A percentile compares a stretch with the other conserved stretches of the same genome.
Conservation (phyloP, 2,113 vertebrate genomes). For the Vulpes lagopus region DNA sequence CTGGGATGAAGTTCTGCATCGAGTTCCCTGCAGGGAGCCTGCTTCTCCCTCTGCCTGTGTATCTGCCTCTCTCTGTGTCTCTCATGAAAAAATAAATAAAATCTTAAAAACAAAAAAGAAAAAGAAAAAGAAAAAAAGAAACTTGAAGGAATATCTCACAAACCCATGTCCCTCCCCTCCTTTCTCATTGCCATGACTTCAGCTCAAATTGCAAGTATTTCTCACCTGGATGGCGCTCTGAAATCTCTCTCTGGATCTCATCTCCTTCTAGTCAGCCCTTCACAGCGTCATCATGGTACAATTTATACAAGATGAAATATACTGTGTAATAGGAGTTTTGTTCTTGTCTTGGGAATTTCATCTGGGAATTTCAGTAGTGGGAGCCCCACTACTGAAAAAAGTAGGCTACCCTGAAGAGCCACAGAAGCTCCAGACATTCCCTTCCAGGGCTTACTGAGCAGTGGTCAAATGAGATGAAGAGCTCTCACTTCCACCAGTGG, state of each 20-base stretch:
- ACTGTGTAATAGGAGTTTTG: background rate
- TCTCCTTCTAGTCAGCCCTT: background rate
- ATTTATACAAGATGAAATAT: background rate
- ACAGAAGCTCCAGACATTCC: background rate
- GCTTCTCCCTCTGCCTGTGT: too few species aligned
- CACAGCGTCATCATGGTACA: background rate
- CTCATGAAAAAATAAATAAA: too few species aligned
- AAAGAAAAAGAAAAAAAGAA: background rate
- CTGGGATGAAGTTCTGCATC: too few species aligned
- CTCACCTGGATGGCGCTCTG: background rate
- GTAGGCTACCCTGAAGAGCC: background rate
- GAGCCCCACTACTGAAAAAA: background rate
- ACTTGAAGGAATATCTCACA: background rate
- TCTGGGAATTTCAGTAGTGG: background rate
- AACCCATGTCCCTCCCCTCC: background rate
- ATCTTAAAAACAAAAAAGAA: too few species aligned
- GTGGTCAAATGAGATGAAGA: background rate
- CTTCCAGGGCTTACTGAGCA: background rate
- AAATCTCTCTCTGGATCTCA: background rate
- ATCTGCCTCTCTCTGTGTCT: too few species aligned
- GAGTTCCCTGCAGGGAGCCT: too few species aligned
- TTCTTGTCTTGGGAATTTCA: background rate
- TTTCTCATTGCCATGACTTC: background rate
- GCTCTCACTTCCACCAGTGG: background rate
- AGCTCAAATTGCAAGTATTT: background rate